phyloP scores from a whole-genome alignment of 2,797 vertebrate genomes.

The Echeneis naucrates region DNA sequence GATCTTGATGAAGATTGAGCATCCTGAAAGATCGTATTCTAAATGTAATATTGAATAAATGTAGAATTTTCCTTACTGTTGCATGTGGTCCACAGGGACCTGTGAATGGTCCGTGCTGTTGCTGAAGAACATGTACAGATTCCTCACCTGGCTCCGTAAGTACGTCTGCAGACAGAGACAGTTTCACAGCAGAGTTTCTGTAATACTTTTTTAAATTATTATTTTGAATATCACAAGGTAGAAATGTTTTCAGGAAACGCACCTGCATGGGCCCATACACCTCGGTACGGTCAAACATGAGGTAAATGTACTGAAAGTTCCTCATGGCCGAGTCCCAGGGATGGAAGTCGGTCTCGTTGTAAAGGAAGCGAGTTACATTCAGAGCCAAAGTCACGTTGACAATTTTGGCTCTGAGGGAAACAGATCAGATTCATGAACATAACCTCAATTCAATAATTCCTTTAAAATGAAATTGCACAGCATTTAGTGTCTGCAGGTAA shows the following conservation, averaged over 20 bases:
- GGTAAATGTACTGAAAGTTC: conserved; percentile 78
- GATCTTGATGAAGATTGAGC: neutral
- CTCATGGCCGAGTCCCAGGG: conserved; percentile 79
- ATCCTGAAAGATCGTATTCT: neutral
- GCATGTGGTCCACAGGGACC: conserved; percentile 60
- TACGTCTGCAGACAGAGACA: conserved; percentile 82
- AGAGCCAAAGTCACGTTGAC: conserved; percentile 79
- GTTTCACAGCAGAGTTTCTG: neutral
- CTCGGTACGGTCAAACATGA: conserved; percentile 86
- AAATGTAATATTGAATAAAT: too few relatives aligned
- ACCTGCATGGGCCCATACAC: conserved; percentile 84
- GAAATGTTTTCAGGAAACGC: conserved; percentile 22
- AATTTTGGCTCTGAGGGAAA: conserved; percentile 72
- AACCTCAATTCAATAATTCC: too few relatives aligned
- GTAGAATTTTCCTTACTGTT: conserved; percentile 85
- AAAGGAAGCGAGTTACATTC: conserved; percentile 81
- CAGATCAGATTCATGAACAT: neutral
- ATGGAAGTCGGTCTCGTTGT: conserved; percentile 69
- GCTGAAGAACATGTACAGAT: conserved; percentile 80
- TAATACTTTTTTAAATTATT: too few relatives aligned
- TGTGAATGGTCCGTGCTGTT: neutral
- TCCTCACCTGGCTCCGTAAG: conserved; percentile 79
- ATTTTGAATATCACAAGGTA: neutral
- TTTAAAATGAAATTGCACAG: neutral
- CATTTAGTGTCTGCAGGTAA: too few relatives aligned